These are phyloP conservation scores for Pantherophis alleghaniensis DNA, from an alignment of 2,797 vertebrate genomes.

Conservation along the genomic window DNA sequence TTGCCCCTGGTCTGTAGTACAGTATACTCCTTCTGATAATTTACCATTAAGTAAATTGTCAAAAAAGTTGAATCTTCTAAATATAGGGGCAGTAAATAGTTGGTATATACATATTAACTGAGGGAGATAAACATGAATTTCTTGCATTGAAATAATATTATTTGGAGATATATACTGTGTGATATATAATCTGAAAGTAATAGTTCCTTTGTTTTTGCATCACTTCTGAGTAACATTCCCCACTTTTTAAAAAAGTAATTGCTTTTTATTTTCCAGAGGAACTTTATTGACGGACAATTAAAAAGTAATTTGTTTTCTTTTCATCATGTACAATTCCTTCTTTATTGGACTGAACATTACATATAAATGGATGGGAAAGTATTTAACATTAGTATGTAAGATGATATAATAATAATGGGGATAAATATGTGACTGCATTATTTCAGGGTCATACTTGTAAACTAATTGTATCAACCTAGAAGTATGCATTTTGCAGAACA, in stretches of 20 bases:
- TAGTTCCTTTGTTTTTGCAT: neutral
- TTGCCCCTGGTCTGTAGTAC: neutral
- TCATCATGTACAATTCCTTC: constrained; percentile 10
- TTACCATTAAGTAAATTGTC: neutral
- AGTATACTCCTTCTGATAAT: neutral
- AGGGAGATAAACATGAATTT: neutral
- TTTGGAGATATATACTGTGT: neutral
- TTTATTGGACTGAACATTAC: constrained; percentile 33
- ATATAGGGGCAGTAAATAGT: neutral
- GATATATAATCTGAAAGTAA: neutral
- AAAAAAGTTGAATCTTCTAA: neutral
- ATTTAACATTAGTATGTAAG: constrained; percentile 20
- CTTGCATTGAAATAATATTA: neutral
- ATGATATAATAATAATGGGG: constrained; percentile 27
- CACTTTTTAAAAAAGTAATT: neutral
- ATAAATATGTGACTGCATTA: neutral
- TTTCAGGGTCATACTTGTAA: neutral
- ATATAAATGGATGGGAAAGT: constrained; percentile 28
- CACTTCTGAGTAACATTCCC: constrained; percentile 12
- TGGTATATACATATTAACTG: neutral
- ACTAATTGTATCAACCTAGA: constrained; percentile 3
- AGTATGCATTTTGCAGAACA: constrained; percentile 13
- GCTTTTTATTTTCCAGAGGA: neutral
- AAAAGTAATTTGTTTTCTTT: constrained; percentile 21
- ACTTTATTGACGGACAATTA: constrained; percentile 26